Evolutionary conservation across 2,797 vertebrate genomes (phyloP).

Genomic region (Diplodus puntazzo): DNA sequence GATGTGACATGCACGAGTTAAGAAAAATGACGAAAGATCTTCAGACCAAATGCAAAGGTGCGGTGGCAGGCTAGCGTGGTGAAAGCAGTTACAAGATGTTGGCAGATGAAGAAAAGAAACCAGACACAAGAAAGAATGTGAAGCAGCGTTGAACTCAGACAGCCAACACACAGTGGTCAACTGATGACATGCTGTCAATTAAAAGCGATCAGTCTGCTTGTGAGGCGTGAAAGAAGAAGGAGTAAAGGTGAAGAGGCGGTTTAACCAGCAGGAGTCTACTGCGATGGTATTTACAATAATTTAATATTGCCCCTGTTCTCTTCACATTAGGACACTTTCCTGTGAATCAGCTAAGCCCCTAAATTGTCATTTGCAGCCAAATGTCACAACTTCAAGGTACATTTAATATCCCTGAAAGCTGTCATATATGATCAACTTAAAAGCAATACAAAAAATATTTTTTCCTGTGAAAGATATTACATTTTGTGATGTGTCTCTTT

Average conservation of each 20-base stretch:
- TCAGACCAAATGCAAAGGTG: conserved; percentile 42
- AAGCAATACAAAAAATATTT: not conserved
- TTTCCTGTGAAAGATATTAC: not conserved
- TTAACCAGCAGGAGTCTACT: conserved; percentile 50
- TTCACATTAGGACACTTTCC: conserved; percentile 38
- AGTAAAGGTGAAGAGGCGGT: conserved; percentile 41
- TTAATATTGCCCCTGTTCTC: conserved; percentile 42
- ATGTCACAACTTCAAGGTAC: conserved; percentile 36
- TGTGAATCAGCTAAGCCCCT: conserved; percentile 37
- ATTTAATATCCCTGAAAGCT: conserved; percentile 18
- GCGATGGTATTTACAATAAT: conserved; percentile 45
- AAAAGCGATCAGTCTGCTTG: conserved; percentile 72
- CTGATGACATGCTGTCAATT: conserved; percentile 78
- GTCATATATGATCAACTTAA: not conserved
- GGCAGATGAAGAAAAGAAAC: conserved; percentile 23
- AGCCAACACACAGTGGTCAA: conserved; percentile 69
- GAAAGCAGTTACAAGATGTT: conserved; percentile 49
- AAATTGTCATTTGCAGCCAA: conserved; percentile 40
- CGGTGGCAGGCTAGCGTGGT: conserved; percentile 38
- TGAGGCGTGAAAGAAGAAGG: conserved; percentile 54
- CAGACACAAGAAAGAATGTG: conserved; percentile 39
- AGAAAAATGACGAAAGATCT: conserved; percentile 45
- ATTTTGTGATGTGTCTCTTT: conserved; percentile 1
- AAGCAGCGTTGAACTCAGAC: conserved; percentile 60
- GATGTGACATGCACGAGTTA: conserved; percentile 24